A percentile compares a stretch with the other conserved stretches of the same genome.
Conservation (phyloP, 2,113 vertebrate species). For the Varanus komodoensis region DNA sequence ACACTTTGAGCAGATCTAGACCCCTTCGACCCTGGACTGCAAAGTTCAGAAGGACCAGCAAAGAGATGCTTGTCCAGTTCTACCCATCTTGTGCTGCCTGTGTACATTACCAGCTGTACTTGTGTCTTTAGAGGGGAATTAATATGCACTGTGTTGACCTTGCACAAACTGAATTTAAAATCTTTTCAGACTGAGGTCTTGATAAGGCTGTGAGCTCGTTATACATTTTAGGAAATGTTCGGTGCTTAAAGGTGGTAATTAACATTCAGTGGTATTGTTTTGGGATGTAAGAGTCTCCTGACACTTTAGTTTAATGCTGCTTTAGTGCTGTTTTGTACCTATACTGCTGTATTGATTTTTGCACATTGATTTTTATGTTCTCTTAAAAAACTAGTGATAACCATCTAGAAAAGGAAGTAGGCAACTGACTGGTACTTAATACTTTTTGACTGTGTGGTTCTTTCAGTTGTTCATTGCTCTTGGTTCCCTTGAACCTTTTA, state of each 20-base stretch:
- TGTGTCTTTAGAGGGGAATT: neutral
- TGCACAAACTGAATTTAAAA: neutral
- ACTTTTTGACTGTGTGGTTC: constrained; percentile 3
- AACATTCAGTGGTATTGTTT: neutral
- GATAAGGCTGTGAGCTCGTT: neutral
- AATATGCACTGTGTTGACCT: neutral
- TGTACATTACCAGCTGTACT: too few species aligned
- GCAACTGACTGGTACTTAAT: neutral
- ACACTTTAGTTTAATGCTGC: neutral
- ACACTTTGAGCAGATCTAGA: neutral
- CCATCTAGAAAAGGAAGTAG: constrained; percentile 2
- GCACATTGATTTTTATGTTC: constrained; percentile 21
- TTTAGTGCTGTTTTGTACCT: constrained; percentile 23
- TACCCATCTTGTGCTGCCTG: neutral
- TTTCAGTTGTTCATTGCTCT: neutral
- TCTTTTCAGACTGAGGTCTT: neutral
- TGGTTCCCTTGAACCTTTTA: constrained; percentile 11
- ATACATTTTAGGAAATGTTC: neutral
- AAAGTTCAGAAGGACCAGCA: neutral
- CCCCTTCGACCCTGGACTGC: neutral
- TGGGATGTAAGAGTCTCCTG: neutral
- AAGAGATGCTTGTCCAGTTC: too few species aligned
- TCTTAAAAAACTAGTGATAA: constrained; percentile 4
- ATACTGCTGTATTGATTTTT: constrained; percentile 3
- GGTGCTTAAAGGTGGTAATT: neutral